Base-by-base conservation (phyloP, 2,113 vertebrate genomes). In the Gorsachius goisagi region DNA sequence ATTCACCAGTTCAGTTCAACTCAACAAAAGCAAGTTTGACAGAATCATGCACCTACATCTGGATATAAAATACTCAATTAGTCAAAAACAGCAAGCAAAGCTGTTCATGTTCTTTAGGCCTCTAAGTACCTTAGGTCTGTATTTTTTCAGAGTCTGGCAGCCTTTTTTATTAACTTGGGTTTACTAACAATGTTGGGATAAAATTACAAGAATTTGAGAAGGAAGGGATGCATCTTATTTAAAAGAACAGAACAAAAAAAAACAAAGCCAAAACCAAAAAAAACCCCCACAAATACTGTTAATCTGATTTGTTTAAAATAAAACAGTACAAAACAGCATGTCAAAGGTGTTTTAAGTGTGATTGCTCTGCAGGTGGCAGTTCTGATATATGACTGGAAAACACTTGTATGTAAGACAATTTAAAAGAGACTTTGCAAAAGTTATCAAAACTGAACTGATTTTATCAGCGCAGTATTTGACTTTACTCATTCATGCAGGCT, bases 401-500 rank as follows among this genome's bases (percentile, higher is more conserved):
- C 32, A 92, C 73, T 90, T 58, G 26, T 72, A 41, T 78, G 44
- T 71, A 85, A 77, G 64, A 92, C 50, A 88, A 68, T 93, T 96
- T 85, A 83, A 96, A 94, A 93, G 55, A 91, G 63, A 91, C 55
- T 92, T 94, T 92, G 52, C 73, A 86, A 74, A 93, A 89, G 53
- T 95, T 97, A 89, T 91, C 55, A 95, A 97, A 97, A 95, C 69
- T 92, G 50, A 96, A 78, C 53, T 93, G 77, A 95, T 94, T 95
- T 92, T 93, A 64, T 97, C 91, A 89, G 83, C 77, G 81, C 91
- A 84, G 66, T 91, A 11, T 94, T 91, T 93, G 89, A 95, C 84
- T 97, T 96, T 90, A 53, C 47, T 97, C 91, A 84, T 98, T 97
- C 87, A 59, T 96, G 90, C 94, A 99, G 99, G 97, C 96, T 92